Evolutionary conservation across 2,888 invertebrate species (phyloP), one percentile per base, ranked within the genome.

Genomic region (Polymixis flavicincta): DNA sequence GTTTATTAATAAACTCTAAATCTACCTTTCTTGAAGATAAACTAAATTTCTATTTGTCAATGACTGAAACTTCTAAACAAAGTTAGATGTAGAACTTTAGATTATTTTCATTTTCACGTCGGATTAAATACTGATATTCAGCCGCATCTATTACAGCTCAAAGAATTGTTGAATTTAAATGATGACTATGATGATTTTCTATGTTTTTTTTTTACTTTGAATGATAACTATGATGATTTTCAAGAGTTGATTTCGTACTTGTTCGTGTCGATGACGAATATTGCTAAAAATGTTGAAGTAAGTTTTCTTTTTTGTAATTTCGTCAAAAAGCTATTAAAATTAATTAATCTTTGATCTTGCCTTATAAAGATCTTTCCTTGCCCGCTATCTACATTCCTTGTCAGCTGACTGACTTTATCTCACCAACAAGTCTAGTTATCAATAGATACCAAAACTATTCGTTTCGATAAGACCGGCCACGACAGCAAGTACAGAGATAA

Each of bases 401-500:
- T 59, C 45, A 52, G 32, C 63, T 59, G 63, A 65, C 60, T 60
- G 54, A 69, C 50, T 61, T 66, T 78, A 83, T 71, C 80, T 77
- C n/a, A 61, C 54, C 48, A 69, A 79, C 76, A 67, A 68, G 66
- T 65, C 73, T 74, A 80, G 70, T 73, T 74, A 78, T 69, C 74
- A 32, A 80, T 75, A 79, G 72, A 74, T 74, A 71, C 22, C 57
- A 78, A 74, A 73, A 75, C 66, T 72, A 73, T 72, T 66, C 13
- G 61, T 55, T 79, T 70, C 57, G 66, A 82, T 82, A 82, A 78
- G 69, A 74, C 60, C 45, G 55, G 65, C 50, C 60, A 71, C 32
- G 77, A 68, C 65, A 71, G 64, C 70, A 67, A 63, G 84, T 80
- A 54, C 25, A 17, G 19, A 70, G 77, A 69, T 83, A 87, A 80